Percentiles rank a stretch among this genome's conserved stretches.
Conservation (phyloP, 2,888 invertebrate genomes). For the Bombylius discolor region DNA sequence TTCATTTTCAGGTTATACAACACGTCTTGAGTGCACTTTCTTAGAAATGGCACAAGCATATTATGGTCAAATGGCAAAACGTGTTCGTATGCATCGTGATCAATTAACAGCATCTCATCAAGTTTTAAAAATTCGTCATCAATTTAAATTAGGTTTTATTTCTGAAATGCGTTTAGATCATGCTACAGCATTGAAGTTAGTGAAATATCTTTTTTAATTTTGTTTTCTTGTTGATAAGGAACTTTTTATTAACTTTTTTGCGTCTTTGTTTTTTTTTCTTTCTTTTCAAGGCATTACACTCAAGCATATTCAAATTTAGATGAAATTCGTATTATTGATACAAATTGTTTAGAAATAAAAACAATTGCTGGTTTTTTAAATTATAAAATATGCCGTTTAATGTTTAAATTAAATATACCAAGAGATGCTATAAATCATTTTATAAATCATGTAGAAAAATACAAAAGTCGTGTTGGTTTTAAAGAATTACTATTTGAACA, state of each 20-base stretch:
- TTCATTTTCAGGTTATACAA: constrained; percentile 39
- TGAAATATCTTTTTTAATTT: no score
- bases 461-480: constrained; percentile 66
- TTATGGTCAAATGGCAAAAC: constrained; percentile 79
- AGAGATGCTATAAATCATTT: constrained; percentile 93
- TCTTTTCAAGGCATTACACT: constrained; percentile 53
- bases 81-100: constrained; percentile 77
- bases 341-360: constrained; percentile 85
- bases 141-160: constrained; percentile 92
- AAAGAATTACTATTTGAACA: constrained; percentile 86
- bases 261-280: no score
- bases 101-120: constrained; percentile 83
- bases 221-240: no score
- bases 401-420: constrained; percentile 79
- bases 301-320: constrained; percentile 83
- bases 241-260: background rate
- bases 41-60: constrained; percentile 86
- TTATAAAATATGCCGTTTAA: constrained; percentile 85
- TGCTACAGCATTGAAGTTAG: constrained; percentile 65
- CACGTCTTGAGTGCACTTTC: constrained; percentile 83
- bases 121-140: constrained; percentile 85
- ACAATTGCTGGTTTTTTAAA: constrained; percentile 90
- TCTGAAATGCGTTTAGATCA: constrained; percentile 87
- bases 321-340: constrained; percentile 78
- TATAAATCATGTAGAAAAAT: constrained; percentile 80